Base-by-base conservation (phyloP, 2,113 vertebrate species). In the Baryphthengus martii region DNA sequence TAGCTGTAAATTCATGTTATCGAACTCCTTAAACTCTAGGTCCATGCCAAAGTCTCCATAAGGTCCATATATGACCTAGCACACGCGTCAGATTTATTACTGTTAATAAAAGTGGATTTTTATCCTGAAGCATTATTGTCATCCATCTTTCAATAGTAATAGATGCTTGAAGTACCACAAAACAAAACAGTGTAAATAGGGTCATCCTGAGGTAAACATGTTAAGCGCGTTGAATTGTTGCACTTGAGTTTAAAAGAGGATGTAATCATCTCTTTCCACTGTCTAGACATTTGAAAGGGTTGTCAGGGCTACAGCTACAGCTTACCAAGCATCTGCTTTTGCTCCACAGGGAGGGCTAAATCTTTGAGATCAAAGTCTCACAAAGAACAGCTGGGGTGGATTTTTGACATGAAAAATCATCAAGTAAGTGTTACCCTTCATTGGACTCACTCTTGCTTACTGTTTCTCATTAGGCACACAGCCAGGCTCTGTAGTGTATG, bases 271-370 rank as follows among this genome's bases (percentile, higher is more conserved):
- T 76, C 81, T 93, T 75, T 73, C 58, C 81, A 88, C 74, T 79
- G 84, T 91, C 95, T 91, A 94, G 93, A 89, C 89, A 42, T 65
- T 82, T 82, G 85, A 96, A 96, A 95, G 78, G 87, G 94, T 97
- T 97, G 95, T 96, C 94, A 97, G 78, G 96, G 81, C 95, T 97
- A 97, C 94, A 95, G 91, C 89, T 94, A 55, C 74, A 96, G 87
- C 55, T 85, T 95, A 91, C 67, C 81, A 95, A 91, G 87, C 85
- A 95, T 97, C 94, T 95, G 89, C 66, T 94, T 94, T 96, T 94
- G 66, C 84, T 95, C 87, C 80, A 73, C 67, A 44, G 93, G 89
- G 58, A 91, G 53, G 92, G n/a, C 80, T 95, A 92, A 96, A 95
- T 87, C 86, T 93, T 71, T 85, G 84, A 95, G 80, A 91, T 96